Conservation (phyloP, 53 echinoderm and acorn worm genomes). For the Echinometra lucunter region DNA sequence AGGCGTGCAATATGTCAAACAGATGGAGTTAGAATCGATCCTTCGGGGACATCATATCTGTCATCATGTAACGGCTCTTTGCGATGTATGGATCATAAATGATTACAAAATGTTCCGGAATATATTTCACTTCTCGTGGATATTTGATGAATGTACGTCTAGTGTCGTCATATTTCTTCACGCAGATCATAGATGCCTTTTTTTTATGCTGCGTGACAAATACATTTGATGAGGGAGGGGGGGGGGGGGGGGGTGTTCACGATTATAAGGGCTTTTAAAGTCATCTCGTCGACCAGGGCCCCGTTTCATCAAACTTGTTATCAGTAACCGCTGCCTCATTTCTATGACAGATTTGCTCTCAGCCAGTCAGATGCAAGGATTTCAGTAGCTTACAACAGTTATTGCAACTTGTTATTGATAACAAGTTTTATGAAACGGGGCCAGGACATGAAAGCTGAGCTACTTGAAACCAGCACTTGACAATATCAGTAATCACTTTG, state of each 20-base stretch:
- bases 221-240: neutral
- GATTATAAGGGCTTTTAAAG: neutral
- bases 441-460: neutral
- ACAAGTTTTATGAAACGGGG: too few species aligned
- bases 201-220: neutral
- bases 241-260: neutral
- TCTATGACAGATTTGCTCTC: too few species aligned
- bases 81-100: neutral
- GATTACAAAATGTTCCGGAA: conserved; percentile 12
- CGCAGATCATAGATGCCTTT: neutral
- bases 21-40: conserved; percentile 28
- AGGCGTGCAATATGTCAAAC: conserved; percentile 24
- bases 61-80: neutral
- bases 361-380: too few species aligned
- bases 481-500: conserved; percentile 7
- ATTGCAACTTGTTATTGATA: too few species aligned
- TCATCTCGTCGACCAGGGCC: neutral
- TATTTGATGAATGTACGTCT: neutral
- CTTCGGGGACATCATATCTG: neutral
- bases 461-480: neutral
- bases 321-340: too few species aligned
- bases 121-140: neutral
- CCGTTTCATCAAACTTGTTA: too few species aligned
- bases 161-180: neutral
- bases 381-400: too few species aligned